Evolutionary conservation across 2,113 vertebrate genomes (phyloP).

Genomic region (Mionectes macconnelli): DNA sequence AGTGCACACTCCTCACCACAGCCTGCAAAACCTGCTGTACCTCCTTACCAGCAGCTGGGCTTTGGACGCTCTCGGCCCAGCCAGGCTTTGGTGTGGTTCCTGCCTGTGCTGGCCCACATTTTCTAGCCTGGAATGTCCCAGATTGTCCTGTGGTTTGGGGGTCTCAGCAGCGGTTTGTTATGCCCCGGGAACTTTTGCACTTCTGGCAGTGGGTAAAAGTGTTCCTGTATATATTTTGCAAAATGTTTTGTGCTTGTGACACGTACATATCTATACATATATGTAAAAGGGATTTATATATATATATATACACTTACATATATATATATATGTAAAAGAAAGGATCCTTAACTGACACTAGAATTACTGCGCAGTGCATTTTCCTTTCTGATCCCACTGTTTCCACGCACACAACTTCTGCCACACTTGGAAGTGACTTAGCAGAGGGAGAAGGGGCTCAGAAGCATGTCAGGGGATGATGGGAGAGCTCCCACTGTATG

Average conservation of each 20-base stretch:
- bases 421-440: neutral
- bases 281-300: neutral
- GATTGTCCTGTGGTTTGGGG: accelerated
- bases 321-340: neutral
- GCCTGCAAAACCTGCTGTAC: neutral
- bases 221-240: neutral
- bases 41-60: accelerated
- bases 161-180: accelerated
- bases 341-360: slow-evolving; percentile 27
- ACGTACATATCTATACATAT: neutral
- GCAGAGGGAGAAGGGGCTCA: neutral
- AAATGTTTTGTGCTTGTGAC: neutral
- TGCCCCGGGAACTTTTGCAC: neutral
- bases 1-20: accelerated
- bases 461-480: accelerated
- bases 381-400: neutral
- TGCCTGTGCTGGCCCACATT: accelerated
- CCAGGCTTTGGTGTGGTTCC: accelerated
- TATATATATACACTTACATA: neutral
- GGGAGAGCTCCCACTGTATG: accelerated
- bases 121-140: accelerated
- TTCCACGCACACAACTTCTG: neutral
- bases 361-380: neutral
- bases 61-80: neutral
- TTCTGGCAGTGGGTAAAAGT: neutral